Percentiles rank a stretch among this genome's conserved stretches.
Conservation (phyloP, 2,113 vertebrate genomes). For the Cyrtonyx montezumae region DNA sequence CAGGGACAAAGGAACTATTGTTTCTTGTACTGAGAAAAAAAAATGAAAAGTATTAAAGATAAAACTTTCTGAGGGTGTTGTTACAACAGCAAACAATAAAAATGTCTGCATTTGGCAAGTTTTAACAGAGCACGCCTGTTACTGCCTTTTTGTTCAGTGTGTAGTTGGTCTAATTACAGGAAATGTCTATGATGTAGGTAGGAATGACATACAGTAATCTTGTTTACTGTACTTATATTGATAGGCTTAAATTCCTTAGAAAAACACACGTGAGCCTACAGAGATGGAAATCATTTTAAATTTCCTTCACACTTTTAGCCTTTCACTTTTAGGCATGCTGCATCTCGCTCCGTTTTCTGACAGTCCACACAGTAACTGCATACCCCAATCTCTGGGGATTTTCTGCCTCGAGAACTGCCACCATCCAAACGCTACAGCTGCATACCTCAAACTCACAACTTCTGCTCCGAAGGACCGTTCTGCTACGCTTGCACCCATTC, state of each 20-base stretch:
- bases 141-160: not conserved
- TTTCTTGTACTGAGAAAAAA: not conserved
- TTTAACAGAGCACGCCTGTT: not conserved
- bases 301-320: not conserved
- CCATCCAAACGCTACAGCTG: fast-evolving
- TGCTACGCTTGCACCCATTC: fast-evolving
- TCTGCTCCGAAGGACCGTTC: not conserved
- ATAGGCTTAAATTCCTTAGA: conserved; percentile 38
- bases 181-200: conserved; percentile 24
- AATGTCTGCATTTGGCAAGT: not conserved
- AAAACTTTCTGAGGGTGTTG: not conserved
- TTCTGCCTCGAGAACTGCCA: not conserved
- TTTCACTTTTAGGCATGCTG: not conserved
- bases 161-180: conserved; percentile 38
- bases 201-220: conserved; percentile 32
- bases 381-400: no score
- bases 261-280: not conserved
- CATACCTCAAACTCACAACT: not conserved
- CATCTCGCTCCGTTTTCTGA: not conserved
- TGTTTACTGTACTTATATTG: conserved; percentile 39
- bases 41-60: not conserved
- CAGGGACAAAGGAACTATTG: not conserved
- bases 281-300: not conserved
- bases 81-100: not conserved
- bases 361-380: not conserved